Conservation (phyloP, 2,797 vertebrate genomes). For the Eulemur mongoz region DNA sequence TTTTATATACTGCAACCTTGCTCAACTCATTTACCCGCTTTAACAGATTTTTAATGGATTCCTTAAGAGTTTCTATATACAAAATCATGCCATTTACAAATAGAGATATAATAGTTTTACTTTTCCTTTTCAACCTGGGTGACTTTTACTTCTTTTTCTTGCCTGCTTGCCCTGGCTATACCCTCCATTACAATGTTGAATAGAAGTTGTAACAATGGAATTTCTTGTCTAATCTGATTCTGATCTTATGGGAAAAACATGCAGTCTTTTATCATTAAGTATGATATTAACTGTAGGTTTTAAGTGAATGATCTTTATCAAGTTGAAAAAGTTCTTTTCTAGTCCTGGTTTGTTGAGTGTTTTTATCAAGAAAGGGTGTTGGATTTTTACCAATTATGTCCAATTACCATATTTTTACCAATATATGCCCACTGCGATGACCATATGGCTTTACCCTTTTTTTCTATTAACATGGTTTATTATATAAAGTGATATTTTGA, state of each 20-base stretch:
- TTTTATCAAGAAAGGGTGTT: neutral
- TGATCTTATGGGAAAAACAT: neutral
- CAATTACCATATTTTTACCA: no score
- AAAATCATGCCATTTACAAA: neutral
- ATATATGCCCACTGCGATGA: neutral
- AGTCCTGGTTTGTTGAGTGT: neutral
- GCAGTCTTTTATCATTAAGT: neutral
- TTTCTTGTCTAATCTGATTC: neutral
- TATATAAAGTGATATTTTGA: neutral
- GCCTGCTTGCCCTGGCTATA: neutral
- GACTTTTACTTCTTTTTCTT: neutral
- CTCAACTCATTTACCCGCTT: neutral
- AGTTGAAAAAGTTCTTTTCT: neutral
- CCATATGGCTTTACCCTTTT: neutral
- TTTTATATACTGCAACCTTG: neutral
- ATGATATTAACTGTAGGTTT: neutral
- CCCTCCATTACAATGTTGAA: neutral
- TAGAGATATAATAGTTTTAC: neutral
- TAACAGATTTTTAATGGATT: neutral
- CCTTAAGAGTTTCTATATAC: neutral
- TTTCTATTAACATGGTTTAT: neutral
- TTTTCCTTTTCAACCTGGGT: neutral
- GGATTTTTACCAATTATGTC: neutral
- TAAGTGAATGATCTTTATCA: neutral
- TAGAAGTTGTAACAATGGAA: neutral